Evolutionary conservation across 2,888 invertebrate species (phyloP), one percentile per base, ranked within the genome.

Genomic region (Ophonus ardosiacus): DNA sequence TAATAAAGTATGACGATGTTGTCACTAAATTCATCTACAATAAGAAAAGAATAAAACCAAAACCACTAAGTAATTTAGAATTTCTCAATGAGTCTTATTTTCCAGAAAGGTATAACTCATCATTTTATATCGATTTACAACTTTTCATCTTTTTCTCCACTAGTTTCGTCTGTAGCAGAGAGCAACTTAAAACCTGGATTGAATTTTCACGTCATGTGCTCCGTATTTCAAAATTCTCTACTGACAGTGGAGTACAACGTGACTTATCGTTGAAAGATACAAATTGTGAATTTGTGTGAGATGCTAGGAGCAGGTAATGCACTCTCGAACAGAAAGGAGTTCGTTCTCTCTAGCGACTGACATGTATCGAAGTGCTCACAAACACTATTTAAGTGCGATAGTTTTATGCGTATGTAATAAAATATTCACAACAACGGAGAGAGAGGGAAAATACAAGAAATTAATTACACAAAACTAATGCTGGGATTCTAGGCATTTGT

Each of bases 241-340:
- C 17, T 15, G 21, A 15, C n/a, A n/a, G 24, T 80, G 61, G 17
- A 59, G 79, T 80, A 61, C 79, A 80, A 81, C 81, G 81, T 78
- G 78, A 78, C 88, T 87, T 89, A 89, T 88, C 89, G 88, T 86
- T 86, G 87, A 89, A 88, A 87, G 86, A 87, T 87, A 86, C 86
- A 86, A 86, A 87, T 87, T 88, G 88, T 88, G 87, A 88, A 88
- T 88, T 88, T 88, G 88, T 88, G 86, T 86, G 86, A 86, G 17
- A 57, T 56, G 78, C 74, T 40, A n/a, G 51, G 18, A 51, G 82
- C 71, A 87, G 87, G 87, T 88, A 88, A 87, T 87, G 88, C 87
- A 87, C 87, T 78, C 57, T 78, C 78, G 10, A 56, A 1, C 24
- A 31, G 31, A 3, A 31, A 4, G 31, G 5, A 4, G 31, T 31